Base-by-base conservation (phyloP, 2,113 vertebrate species). In the Halcyon malimbica region DNA sequence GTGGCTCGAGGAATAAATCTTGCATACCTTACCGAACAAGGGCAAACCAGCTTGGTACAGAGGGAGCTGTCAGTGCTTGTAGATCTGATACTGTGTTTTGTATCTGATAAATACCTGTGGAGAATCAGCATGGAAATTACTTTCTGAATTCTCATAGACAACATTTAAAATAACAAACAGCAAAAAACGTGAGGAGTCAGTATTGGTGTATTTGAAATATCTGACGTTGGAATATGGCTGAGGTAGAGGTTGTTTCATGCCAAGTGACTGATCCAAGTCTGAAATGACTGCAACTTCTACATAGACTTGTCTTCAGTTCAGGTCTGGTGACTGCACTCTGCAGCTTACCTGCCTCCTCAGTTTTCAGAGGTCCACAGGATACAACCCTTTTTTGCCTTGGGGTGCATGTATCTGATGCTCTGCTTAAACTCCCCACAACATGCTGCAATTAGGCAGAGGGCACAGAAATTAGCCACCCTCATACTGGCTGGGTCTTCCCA, bases 41-140 rank as follows among this genome's bases (percentile, higher is more conserved):
- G 80, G n/a, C 57, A 89, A 80, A 62, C 6, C 39, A 35, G 31
- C 69, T 41, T 60, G 64, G 65, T 46, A 21, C 10, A 2, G 83
- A 81, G 51, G 21, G 11, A 78, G 51, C 83, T 89, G 83, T 76
- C 79, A 86, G 62, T 2, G 9, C 74, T 46, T 57, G 37, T 64
- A 59, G 83, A 85, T 79, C 83, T 82, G 77, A 82, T 15, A 33
- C 53, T 71, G 51, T 26, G 6, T 70, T 86, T 94, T 74, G 46
- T 94, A 37, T 68, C 70, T 87, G 91, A 89, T 93, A 79, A 87
- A 50, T 57, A 84, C 75, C 80, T 89, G 42, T 50, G 33, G 31
- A 63, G 44, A 78, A 73, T 75, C 91, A 96, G 91, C 62, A 64
- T 3, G 20, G 48, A 62, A 85, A 37, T 63, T 51, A 2, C 65